phyloP scores from a whole-genome alignment of 2,797 vertebrate genomes.

The Sebastes iracundus region DNA sequence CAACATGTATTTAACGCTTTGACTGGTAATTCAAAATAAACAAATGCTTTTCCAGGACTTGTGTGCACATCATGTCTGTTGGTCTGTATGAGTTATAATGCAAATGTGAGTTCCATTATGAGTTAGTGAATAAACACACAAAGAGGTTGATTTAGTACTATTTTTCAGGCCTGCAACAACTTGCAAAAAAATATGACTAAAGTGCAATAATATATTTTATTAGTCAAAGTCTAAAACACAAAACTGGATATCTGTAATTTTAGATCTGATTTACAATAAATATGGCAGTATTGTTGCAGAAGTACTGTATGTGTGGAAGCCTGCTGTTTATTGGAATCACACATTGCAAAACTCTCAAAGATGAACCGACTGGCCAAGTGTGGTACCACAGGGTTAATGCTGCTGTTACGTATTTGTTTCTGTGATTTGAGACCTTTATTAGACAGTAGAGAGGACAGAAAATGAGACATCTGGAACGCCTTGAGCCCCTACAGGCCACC shows the following conservation, averaged over 20 bases:
- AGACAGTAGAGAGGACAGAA: not conserved
- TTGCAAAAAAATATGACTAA: not conserved
- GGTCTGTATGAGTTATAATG: not conserved
- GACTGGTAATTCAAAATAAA: not conserved
- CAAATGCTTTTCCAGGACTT: not conserved
- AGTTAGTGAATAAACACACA: not conserved
- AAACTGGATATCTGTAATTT: not conserved
- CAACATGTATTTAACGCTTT: not conserved
- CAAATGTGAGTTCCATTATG: not conserved
- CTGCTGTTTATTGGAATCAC: not conserved
- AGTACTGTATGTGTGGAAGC: not conserved
- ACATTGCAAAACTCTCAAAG: not conserved
- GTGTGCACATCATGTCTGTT: not conserved
- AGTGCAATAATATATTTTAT: not conserved
- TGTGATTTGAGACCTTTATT: not conserved
- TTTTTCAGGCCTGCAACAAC: not conserved
- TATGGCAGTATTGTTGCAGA: not conserved
- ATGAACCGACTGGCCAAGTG: not conserved
- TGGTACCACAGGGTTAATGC: not conserved
- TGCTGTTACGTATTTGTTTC: not conserved
- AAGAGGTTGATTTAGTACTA: not conserved
- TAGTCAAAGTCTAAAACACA: not conserved
- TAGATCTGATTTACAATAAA: slow-evolving; percentile 10
- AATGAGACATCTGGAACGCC: not conserved
- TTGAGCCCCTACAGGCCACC: not conserved